Conservation (phyloP, 2,888 invertebrate genomes). For the Mesorhabditis belari region DNA sequence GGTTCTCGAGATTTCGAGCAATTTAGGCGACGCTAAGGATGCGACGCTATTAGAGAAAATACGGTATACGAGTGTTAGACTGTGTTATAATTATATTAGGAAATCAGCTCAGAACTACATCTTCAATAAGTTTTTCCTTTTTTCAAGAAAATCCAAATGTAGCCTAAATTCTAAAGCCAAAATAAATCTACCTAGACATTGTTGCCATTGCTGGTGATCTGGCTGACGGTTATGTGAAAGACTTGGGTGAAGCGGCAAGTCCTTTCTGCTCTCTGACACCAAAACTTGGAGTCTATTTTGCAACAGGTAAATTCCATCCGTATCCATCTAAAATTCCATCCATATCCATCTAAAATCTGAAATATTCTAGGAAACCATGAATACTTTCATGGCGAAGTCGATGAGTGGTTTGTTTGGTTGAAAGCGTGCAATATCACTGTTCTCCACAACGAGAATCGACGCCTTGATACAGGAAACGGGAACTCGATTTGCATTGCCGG, state of each 20-base stretch:
- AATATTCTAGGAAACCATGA: conserved; percentile 53
- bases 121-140: too few relatives aligned
- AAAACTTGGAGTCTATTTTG: conserved; percentile 53
- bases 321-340: not conserved
- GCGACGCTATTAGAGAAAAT: too few relatives aligned
- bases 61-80: too few relatives aligned
- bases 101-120: too few relatives aligned
- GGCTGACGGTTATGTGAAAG: conserved; percentile 53
- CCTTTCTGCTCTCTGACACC: conserved; percentile 51
- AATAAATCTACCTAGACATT: conserved; percentile 45
- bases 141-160: not conserved
- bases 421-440: conserved; percentile 33
- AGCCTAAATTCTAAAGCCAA: not conserved
- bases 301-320: conserved; percentile 47
- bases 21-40: too few relatives aligned
- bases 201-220: conserved; percentile 56
- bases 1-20: too few relatives aligned
- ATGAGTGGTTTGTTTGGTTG: conserved; percentile 54
- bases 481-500: conserved; percentile 55
- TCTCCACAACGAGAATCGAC: conserved; percentile 33
- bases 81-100: too few relatives aligned
- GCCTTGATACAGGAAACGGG: conserved; percentile 9
- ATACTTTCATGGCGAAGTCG: conserved; percentile 55
- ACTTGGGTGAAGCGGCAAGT: conserved; percentile 47
- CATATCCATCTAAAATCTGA: not conserved